These are phyloP conservation scores for Jacana jacana DNA, from an alignment of 2,113 vertebrate genomes.

Conservation along the genomic window DNA sequence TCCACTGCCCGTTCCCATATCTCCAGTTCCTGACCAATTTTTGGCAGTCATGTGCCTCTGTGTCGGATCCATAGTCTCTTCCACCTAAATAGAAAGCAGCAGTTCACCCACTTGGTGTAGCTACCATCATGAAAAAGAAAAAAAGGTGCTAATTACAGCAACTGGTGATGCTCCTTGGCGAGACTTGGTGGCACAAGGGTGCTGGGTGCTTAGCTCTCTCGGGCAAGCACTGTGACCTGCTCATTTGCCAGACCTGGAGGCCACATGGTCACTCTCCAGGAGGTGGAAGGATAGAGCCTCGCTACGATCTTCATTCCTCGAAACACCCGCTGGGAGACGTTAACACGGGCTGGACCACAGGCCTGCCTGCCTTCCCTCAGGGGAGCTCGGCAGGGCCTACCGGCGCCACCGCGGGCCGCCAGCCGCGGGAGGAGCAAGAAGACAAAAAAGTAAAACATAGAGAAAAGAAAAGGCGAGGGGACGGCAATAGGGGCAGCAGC, in stretches of 20 bases:
- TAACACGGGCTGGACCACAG: neutral
- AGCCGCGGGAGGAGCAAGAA: neutral
- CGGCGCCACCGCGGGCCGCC: neutral
- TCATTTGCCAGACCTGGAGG: neutral
- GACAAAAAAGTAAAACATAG: neutral
- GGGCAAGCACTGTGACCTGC: neutral
- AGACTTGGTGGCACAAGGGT: neutral
- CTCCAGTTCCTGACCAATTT: neutral
- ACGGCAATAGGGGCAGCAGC: too few species aligned
- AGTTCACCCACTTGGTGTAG: neutral
- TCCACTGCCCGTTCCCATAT: neutral
- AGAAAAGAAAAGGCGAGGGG: too few species aligned
- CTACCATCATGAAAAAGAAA: rapidly evolving
- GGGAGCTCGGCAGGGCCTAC: too few species aligned
- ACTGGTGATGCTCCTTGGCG: too few species aligned
- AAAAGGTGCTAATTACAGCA: neutral
- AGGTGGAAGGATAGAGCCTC: neutral
- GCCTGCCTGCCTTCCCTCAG: neutral
- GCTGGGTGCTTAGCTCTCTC: rapidly evolving
- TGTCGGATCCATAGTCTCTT: neutral
- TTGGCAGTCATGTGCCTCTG: neutral
- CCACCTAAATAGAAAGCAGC: neutral
- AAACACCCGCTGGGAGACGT: neutral
- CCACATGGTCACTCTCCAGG: neutral
- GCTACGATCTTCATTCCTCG: neutral